These are phyloP conservation scores for Aproaerema taeniolella DNA, from an alignment of 2,888 invertebrate genomes.

Conservation along the genomic window DNA sequence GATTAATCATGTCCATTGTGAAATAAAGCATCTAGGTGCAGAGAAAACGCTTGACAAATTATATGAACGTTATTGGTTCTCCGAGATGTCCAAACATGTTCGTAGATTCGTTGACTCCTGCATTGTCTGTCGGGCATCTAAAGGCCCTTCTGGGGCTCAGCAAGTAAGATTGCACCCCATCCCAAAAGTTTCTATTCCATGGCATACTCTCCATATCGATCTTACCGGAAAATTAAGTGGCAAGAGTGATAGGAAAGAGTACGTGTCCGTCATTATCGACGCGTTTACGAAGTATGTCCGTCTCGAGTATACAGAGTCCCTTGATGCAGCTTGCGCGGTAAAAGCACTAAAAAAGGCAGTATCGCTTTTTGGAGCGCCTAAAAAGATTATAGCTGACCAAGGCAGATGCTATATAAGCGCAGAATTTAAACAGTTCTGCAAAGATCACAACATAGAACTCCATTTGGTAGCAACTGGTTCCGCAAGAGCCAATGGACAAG, in stretches of 20 bases:
- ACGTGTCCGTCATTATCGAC: conserved; percentile 19
- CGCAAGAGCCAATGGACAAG: conserved; percentile 21
- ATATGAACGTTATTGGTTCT: no score
- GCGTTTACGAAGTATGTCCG: no score
- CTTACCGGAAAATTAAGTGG: conserved; percentile 21
- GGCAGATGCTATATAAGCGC: no score
- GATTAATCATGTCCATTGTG: no score
- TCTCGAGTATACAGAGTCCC: conserved; percentile 9
- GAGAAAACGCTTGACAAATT: no score
- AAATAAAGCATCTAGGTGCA: no score
- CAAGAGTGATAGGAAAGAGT: conserved; percentile 20
- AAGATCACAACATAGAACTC: conserved; percentile 21
- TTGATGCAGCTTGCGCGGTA: conserved; percentile 14
- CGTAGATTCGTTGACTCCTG: no score
- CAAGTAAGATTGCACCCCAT: conserved; percentile 11
- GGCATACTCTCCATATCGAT: no score
- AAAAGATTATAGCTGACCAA: conserved; percentile 17
- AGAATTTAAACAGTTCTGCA: no score
- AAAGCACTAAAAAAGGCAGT: conserved; percentile 14
- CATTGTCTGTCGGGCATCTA: no score
- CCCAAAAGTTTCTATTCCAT: no score
- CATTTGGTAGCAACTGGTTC: conserved; percentile 27
- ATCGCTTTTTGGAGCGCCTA: conserved; percentile 17
- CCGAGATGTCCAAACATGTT: no score
- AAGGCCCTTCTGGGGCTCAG: conserved; percentile 8